These are phyloP conservation scores for Heliocidaris tuberculata DNA, from an alignment of 35 echinoderm and acorn worm genomes.

Conservation along the genomic window DNA sequence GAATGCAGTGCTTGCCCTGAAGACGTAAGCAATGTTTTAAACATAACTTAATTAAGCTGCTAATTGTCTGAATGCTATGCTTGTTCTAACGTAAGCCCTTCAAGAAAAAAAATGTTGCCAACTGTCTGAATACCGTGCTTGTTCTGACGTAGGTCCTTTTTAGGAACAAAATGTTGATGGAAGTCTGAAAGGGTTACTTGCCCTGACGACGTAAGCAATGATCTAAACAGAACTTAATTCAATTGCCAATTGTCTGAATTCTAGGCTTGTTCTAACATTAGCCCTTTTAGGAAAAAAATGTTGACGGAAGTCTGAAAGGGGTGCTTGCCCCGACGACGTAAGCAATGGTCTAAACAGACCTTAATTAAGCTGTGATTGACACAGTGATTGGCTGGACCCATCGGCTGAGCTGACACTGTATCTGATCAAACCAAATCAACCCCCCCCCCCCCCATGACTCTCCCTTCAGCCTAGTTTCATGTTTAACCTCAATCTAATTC, in stretches of 20 bases:
- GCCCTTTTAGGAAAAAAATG: too few relatives aligned
- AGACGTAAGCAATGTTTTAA: too few relatives aligned
- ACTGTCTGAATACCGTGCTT: too few relatives aligned
- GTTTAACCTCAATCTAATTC: conserved; percentile 3
- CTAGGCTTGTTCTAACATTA: background rate
- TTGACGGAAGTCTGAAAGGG: too few relatives aligned
- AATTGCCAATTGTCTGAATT: background rate
- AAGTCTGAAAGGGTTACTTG: too few relatives aligned
- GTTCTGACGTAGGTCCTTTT: background rate
- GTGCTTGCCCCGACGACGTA: too few relatives aligned
- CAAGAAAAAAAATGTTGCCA: background rate
- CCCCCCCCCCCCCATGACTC: background rate
- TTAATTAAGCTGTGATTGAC: background rate
- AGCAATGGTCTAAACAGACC: background rate
- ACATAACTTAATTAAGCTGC: too few relatives aligned
- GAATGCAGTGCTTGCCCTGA: background rate
- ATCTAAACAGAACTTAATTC: background rate
- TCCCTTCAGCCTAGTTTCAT: background rate
- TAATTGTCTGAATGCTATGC: background rate
- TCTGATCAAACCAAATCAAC: background rate
- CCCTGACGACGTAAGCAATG: background rate
- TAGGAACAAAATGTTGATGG: too few relatives aligned
- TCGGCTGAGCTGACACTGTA: background rate
- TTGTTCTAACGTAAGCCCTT: background rate
- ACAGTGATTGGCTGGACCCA: background rate